Evolutionary conservation across 2,113 vertebrate species (phyloP).

Genomic region (Orcinus orca): DNA sequence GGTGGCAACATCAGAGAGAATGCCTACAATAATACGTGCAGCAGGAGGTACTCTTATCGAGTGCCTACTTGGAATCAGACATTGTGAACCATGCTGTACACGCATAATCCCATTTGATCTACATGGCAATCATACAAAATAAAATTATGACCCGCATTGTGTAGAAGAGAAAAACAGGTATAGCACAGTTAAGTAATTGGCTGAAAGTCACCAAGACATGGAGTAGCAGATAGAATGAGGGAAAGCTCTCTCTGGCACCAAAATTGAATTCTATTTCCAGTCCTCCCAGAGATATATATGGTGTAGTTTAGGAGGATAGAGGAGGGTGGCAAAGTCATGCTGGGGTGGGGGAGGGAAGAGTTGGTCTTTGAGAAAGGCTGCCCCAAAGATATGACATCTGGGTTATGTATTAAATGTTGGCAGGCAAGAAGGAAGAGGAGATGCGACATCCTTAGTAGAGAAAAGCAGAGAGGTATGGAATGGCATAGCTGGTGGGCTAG

Average conservation of each 20-base stretch:
- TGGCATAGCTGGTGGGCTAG: too few species aligned
- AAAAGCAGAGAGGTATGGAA: neutral
- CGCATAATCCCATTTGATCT: neutral
- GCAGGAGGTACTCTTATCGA: accelerated
- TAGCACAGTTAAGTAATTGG: neutral
- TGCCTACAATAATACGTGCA: accelerated
- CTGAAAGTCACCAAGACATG: neutral
- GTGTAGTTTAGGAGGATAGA: neutral
- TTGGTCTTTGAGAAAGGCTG: neutral
- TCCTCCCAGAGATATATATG: neutral
- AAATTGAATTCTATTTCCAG: neutral
- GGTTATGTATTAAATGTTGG: neutral
- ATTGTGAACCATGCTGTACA: neutral
- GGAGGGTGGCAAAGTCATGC: neutral
- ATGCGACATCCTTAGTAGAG: too few species aligned
- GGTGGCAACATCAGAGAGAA: neutral
- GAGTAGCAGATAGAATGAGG: neutral
- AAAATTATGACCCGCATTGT: neutral
- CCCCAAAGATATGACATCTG: neutral
- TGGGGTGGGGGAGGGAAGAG: neutral
- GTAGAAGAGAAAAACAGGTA: neutral
- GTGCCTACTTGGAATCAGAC: too few species aligned
- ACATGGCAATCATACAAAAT: neutral
- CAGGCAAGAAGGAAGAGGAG: neutral
- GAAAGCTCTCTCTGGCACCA: neutral